Evolutionary conservation across 2,113 vertebrate genomes (phyloP).

Genomic region (Oophaga pumilio): DNA sequence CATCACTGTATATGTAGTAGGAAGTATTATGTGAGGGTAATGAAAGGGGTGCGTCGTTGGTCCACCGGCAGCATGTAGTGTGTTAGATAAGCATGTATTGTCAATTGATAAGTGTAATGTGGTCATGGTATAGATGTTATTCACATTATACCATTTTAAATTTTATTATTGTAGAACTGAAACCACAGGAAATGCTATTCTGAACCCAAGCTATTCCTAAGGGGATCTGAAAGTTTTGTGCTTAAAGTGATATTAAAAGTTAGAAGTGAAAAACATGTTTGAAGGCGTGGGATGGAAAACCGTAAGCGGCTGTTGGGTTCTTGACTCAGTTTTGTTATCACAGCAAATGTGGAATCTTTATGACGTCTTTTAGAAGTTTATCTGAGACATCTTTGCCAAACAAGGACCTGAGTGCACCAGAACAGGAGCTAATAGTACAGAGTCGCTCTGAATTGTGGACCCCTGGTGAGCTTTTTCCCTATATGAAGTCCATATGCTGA

Average conservation of each 20-base stretch:
- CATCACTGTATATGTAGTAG: no score
- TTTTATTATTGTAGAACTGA: background rate
- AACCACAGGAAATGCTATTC: slow-evolving; percentile 9
- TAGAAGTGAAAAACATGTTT: slow-evolving; percentile 3
- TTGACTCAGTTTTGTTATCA: background rate
- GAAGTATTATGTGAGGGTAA: no score
- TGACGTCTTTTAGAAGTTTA: background rate
- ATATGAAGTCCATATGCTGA: no score
- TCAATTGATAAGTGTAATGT: no score
- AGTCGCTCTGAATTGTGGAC: no score
- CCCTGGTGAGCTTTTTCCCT: no score
- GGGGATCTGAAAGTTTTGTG: background rate
- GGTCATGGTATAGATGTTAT: background rate
- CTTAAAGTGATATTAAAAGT: background rate
- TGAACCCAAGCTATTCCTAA: background rate
- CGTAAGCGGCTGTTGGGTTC: background rate
- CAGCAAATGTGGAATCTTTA: background rate
- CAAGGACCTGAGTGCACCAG: no score
- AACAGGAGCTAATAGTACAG: no score
- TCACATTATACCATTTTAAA: background rate
- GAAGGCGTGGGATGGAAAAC: background rate
- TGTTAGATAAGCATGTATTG: no score
- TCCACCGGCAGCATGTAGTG: no score
- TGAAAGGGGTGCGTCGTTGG: no score
- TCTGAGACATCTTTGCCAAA: no score